phyloP scores from a whole-genome alignment of 2,113 vertebrate species.

The Catagonus wagneri region DNA sequence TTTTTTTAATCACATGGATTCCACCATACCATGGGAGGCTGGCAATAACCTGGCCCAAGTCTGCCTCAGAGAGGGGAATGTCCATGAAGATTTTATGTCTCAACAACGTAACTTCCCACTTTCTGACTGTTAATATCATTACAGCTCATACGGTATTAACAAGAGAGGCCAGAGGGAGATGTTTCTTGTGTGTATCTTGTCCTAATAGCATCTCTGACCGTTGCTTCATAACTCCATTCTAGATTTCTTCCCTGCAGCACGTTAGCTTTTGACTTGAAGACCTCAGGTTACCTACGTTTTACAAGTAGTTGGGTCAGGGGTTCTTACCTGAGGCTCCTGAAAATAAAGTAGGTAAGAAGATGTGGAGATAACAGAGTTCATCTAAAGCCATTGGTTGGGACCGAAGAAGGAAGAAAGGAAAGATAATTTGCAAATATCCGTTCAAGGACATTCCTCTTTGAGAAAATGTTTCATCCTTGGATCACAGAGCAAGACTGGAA shows the following conservation, averaged over 20 bases:
- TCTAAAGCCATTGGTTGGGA: background rate
- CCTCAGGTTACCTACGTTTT: background rate
- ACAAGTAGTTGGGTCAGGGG: background rate
- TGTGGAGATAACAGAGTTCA: background rate
- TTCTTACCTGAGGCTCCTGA: background rate
- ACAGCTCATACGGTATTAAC: background rate
- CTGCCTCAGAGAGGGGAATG: background rate
- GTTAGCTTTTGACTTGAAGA: background rate
- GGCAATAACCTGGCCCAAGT: background rate
- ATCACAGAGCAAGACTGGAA: background rate
- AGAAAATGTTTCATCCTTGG: constrained; percentile 13
- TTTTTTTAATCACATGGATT: background rate
- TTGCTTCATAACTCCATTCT: background rate
- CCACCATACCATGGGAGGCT: background rate
- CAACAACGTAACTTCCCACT: background rate
- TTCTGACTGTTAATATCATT: background rate
- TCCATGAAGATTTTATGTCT: constrained; percentile 17
- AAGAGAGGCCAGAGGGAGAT: background rate
- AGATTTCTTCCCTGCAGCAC: background rate
- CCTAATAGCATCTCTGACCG: background rate
- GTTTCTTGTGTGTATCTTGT: background rate
- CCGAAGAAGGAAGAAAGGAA: background rate
- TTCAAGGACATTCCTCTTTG: background rate
- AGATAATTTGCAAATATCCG: constrained; percentile 40
- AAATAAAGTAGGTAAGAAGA: background rate